These are phyloP conservation scores for Meles meles DNA, from an alignment of 2,113 vertebrate species.

Conservation along the genomic window DNA sequence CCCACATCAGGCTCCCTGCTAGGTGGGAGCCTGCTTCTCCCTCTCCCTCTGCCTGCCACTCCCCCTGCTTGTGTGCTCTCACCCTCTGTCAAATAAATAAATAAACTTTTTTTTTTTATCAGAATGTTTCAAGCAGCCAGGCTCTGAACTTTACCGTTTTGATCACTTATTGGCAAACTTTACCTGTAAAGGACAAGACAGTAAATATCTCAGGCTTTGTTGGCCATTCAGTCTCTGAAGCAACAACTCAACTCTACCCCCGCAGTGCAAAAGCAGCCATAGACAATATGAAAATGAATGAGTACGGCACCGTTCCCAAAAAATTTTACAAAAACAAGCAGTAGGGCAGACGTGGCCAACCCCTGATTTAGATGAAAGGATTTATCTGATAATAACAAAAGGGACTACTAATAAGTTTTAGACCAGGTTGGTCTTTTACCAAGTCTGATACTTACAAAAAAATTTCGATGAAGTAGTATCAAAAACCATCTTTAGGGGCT, in stretches of 20 bases:
- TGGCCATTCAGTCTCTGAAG: neutral
- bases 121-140: neutral
- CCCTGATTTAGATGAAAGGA: neutral
- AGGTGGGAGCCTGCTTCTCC: neutral
- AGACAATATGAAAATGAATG: neutral
- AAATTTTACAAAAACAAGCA: neutral
- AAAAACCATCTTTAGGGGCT: neutral
- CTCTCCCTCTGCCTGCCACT: neutral
- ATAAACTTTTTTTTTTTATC: too few relatives aligned
- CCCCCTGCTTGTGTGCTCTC: neutral
- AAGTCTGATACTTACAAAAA: neutral
- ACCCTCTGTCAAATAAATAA: neutral
- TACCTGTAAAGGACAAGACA: conserved; percentile 8
- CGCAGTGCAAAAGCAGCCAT: neutral
- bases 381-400: neutral
- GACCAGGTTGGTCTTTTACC: neutral
- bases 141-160: conserved; percentile 35
- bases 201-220: neutral
- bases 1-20: neutral
- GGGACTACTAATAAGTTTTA: neutral
- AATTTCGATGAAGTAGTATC: neutral
- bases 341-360: neutral
- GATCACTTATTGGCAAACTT: neutral
- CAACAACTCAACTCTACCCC: neutral
- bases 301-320: neutral